Evolutionary conservation across 1,140 invertebrate species (phyloP).

Genomic region (Lasioglossum baleicum): DNA sequence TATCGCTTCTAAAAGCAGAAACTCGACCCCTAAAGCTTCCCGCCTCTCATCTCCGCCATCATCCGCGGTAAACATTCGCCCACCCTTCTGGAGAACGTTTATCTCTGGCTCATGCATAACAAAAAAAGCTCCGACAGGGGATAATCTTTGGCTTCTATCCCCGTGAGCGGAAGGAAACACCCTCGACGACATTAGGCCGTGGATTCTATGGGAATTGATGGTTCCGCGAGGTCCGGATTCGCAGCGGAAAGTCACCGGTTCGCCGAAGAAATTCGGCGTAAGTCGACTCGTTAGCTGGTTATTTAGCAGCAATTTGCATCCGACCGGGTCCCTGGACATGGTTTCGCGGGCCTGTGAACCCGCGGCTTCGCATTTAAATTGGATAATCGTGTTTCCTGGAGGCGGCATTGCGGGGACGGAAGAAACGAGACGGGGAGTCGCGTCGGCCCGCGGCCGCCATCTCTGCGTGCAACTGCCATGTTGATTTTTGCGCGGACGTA

Average conservation of each 20-base stretch:
- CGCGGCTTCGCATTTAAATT: constrained; percentile 74
- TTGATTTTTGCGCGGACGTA: constrained; percentile 70
- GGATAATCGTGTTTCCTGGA: constrained; percentile 59
- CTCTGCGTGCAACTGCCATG: constrained; percentile 73
- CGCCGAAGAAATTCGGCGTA: constrained; percentile 55
- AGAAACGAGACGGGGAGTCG: constrained; percentile 19
- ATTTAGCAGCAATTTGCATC: constrained; percentile 70
- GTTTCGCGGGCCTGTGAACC: constrained; percentile 52
- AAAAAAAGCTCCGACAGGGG: constrained; percentile 12
- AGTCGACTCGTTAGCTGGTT: constrained; percentile 75
- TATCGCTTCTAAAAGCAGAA: constrained; percentile 11
- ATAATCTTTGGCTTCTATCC: constrained; percentile 8
- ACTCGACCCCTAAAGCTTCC: background rate
- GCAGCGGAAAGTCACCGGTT: constrained; percentile 17
- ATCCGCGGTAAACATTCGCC: background rate
- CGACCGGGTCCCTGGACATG: constrained; percentile 30
- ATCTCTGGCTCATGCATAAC: constrained; percentile 26
- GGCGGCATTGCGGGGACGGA: background rate
- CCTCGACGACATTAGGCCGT: background rate
- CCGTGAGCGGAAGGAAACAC: background rate
- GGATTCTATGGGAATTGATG: constrained; percentile 54
- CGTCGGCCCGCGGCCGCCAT: constrained; percentile 68
- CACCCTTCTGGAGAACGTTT: constrained; percentile 31
- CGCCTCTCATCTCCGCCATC: background rate
- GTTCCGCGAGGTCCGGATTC: background rate